Conservation (phyloP, 2,888 invertebrate genomes). For the Plemyria rubiginata region DNA sequence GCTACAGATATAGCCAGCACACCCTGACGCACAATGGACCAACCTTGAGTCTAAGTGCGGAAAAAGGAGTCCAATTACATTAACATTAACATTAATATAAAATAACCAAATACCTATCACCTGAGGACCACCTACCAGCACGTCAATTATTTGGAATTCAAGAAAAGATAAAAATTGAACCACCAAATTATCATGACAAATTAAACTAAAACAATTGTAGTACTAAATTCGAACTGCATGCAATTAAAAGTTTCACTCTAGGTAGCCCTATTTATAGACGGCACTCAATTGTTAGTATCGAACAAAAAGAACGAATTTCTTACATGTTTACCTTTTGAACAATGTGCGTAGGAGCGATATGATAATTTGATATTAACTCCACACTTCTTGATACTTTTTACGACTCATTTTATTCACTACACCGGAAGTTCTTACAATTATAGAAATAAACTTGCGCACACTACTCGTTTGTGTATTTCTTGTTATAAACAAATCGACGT, state of each 20-base stretch:
- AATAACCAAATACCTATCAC: conserved; percentile 22
- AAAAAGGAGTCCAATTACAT: no score
- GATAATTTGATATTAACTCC: conserved; percentile 45
- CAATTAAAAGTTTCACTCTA: background rate
- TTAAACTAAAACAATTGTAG: background rate
- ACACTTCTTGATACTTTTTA: conserved; percentile 54
- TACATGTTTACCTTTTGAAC: conserved; percentile 72
- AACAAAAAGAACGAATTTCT: conserved; percentile 70
- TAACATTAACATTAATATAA: no score
- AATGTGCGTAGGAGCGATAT: conserved; percentile 70
- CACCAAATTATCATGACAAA: background rate
- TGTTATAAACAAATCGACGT: no score
- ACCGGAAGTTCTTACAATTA: background rate
- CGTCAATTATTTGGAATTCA: no score
- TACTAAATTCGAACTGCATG: background rate
- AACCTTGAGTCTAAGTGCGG: no score
- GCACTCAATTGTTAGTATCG: conserved; percentile 59
- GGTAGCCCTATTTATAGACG: conserved; percentile 24
- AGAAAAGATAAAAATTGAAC: conserved; percentile 8
- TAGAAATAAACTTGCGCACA: background rate
- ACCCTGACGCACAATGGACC: no score
- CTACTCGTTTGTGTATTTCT: background rate
- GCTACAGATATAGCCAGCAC: no score
- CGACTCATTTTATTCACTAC: background rate
- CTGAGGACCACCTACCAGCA: conserved; percentile 49